Evolutionary conservation across 2,888 invertebrate species (phyloP).

Genomic region (Dromius quadrimaculatus): DNA sequence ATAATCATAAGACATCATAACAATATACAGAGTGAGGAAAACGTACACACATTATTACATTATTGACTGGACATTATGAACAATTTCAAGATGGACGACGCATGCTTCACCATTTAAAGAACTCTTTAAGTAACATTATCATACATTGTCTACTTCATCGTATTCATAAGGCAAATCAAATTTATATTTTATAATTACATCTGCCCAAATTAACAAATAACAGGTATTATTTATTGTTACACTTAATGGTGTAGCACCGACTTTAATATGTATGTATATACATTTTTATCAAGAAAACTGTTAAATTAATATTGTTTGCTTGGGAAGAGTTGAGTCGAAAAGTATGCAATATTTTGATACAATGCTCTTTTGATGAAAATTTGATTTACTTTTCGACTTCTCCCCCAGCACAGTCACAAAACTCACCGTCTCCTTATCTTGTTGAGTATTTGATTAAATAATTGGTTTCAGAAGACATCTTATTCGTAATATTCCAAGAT

Average conservation of each 20-base stretch:
- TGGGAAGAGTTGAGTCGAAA: too few relatives aligned
- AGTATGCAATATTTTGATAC: too few relatives aligned
- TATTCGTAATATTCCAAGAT: slow-evolving; percentile 32
- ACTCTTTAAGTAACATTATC: slow-evolving; percentile 22
- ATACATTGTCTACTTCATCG: slow-evolving; percentile 29
- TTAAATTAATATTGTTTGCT: slow-evolving; percentile 14
- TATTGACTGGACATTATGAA: slow-evolving; percentile 68
- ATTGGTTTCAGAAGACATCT: slow-evolving; percentile 34
- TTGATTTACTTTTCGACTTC: too few relatives aligned
- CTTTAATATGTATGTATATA: slow-evolving; percentile 30
- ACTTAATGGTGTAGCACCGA: slow-evolving; percentile 39
- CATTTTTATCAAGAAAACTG: slow-evolving; percentile 23
- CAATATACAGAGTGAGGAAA: slow-evolving; percentile 67
- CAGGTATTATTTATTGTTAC: slow-evolving; percentile 36
- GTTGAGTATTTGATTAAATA: slow-evolving; percentile 13
- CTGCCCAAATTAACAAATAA: slow-evolving; percentile 39
- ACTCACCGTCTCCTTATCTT: slow-evolving; percentile 24
- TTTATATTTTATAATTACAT: slow-evolving; percentile 36
- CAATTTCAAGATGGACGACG: slow-evolving; percentile 59
- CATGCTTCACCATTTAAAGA: slow-evolving; percentile 27
- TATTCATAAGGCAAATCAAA: slow-evolving; percentile 48
- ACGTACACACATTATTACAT: slow-evolving; percentile 65
- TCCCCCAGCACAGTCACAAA: slow-evolving; percentile 26
- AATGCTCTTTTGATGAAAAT: too few relatives aligned
- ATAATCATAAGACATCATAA: slow-evolving; percentile 64